Conservation (phyloP, 92 coral and sea anemone species). For the Plumapathes pennacea region DNA sequence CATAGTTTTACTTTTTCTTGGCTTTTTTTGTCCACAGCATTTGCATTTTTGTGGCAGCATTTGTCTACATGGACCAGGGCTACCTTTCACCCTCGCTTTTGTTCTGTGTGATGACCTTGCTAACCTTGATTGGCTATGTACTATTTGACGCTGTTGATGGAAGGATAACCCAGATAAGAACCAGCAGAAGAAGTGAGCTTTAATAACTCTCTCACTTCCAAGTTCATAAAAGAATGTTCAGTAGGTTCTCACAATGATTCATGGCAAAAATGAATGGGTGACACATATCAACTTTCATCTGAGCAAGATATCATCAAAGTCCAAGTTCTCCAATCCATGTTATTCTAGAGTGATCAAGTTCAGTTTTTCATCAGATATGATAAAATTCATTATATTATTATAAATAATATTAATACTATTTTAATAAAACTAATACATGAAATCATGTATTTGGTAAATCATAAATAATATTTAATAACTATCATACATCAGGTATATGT, state of each 20-base stretch:
- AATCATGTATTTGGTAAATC: no score
- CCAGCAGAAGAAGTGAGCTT: slow-evolving; percentile 52
- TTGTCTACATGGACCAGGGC: slow-evolving; percentile 89
- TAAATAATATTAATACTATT: no score
- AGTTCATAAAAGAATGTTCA: no score
- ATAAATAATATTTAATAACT: no score
- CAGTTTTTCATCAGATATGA: no score
- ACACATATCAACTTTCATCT: neutral
- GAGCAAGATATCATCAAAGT: neutral
- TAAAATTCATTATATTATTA: no score
- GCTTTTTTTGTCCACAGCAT: slow-evolving; percentile 47
- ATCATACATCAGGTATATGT: no score
- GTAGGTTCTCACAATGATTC: neutral
- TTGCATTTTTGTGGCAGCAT: slow-evolving; percentile 78
- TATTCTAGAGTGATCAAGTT: no score
- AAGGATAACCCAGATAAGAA: slow-evolving; percentile 38
- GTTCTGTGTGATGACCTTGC: slow-evolving; percentile 49
- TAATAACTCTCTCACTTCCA: no score
- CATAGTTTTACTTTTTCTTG: no score
- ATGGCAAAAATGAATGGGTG: neutral
- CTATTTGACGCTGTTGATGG: slow-evolving; percentile 64
- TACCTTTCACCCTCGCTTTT: slow-evolving; percentile 68
- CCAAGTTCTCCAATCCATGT: neutral
- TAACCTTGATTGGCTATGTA: slow-evolving; percentile 65
- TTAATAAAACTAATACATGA: no score